Evolutionary conservation across 2,797 vertebrate genomes (phyloP).

Genomic region (Emys orbicularis): DNA sequence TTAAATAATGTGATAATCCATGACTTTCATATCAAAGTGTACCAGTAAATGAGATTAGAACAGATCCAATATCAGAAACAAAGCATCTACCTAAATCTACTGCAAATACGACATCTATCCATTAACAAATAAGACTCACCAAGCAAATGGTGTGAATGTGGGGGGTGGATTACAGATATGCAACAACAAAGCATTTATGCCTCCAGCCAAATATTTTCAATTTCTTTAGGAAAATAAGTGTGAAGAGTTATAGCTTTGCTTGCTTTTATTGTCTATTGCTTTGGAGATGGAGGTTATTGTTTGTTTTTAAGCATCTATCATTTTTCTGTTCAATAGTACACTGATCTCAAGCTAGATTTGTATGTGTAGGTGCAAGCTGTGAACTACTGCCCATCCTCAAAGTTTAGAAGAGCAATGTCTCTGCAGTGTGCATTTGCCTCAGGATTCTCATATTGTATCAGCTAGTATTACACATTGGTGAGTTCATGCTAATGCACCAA

Average conservation of each 20-base stretch:
- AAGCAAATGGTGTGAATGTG: not conserved
- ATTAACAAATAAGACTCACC: not conserved
- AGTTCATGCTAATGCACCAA: not conserved
- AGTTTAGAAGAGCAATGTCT: constrained; percentile 5
- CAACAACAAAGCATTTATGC: constrained; percentile 50
- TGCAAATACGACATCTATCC: not conserved
- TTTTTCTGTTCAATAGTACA: not conserved
- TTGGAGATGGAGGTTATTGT: not conserved
- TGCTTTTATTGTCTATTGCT: not conserved
- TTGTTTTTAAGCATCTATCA: fast-evolving
- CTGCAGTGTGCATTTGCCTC: not conserved
- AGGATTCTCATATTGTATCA: not conserved
- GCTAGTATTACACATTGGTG: constrained; percentile 26
- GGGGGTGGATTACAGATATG: not conserved
- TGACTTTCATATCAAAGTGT: not conserved
- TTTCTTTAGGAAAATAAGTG: constrained; percentile 33
- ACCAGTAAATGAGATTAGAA: constrained; percentile 6
- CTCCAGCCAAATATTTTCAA: constrained; percentile 31
- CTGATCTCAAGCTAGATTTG: not conserved
- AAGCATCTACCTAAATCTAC: not conserved
- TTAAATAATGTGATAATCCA: not conserved
- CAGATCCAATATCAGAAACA: not conserved
- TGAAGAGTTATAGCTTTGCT: constrained; percentile 37
- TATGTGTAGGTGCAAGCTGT: not conserved
- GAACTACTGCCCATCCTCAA: not conserved